A percentile compares a stretch with the other conserved stretches of the same genome.
These are phyloP conservation scores for Boloria euphrosyne DNA, from an alignment of 2,888 invertebrate genomes.

Conservation along the genomic window DNA sequence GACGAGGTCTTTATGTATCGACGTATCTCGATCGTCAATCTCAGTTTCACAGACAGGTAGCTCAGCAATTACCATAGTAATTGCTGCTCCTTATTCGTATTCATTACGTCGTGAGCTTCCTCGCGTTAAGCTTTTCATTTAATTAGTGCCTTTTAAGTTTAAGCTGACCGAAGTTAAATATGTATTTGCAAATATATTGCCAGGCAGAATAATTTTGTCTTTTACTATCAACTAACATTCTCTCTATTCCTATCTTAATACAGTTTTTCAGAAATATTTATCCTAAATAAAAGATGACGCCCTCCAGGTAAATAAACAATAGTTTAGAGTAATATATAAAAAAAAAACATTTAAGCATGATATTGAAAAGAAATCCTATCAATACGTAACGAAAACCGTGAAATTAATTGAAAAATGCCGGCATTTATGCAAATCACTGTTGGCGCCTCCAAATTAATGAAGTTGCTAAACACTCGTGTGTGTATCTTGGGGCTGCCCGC, in stretches of 20 bases:
- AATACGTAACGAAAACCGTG: slow-evolving; percentile 16
- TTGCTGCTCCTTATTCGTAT: neutral
- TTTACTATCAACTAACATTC: too few relatives aligned
- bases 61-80: neutral
- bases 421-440: slow-evolving; percentile 31
- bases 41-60: neutral
- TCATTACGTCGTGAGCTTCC: neutral
- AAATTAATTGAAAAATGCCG: slow-evolving; percentile 27
- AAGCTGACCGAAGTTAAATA: neutral
- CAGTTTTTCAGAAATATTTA: too few relatives aligned
- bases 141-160: neutral
- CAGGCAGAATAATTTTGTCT: too few relatives aligned
- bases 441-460: slow-evolving; percentile 26
- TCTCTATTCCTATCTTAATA: too few relatives aligned
- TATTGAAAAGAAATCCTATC: neutral
- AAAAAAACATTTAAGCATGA: neutral
- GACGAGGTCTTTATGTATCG: neutral
- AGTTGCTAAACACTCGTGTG: slow-evolving; percentile 22
- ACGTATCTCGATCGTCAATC: too few relatives aligned
- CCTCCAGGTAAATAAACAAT: too few relatives aligned
- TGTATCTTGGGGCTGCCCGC: slow-evolving; percentile 5
- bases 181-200: neutral
- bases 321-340: too few relatives aligned
- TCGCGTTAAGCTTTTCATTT: too few relatives aligned
- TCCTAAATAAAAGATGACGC: too few relatives aligned